phyloP scores from a whole-genome alignment of 2,888 invertebrate species.

The Eupithecia vulgata region DNA sequence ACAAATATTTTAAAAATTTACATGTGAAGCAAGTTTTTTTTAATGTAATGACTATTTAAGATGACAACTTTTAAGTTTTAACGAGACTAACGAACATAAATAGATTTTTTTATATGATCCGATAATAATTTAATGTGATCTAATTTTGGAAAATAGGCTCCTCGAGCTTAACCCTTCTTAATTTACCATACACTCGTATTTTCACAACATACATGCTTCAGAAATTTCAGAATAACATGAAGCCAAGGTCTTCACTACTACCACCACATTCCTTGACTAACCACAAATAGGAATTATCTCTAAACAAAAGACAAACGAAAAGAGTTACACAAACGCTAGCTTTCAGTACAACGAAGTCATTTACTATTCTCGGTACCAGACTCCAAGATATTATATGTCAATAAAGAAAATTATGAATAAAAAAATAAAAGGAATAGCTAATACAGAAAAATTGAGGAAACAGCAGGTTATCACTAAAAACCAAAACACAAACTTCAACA shows the following conservation, averaged over 20 bases:
- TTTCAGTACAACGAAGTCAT: not conserved
- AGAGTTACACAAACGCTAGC: not conserved
- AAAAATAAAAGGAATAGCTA: not conserved
- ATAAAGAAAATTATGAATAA: not conserved
- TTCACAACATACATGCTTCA: conserved; percentile 16
- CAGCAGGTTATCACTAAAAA: not conserved
- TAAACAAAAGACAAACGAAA: conserved; percentile 6
- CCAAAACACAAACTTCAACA: not conserved
- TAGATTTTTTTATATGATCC: too few species aligned
- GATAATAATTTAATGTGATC: too few species aligned
- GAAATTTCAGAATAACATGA: conserved; percentile 12
- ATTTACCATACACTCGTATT: conserved; percentile 20
- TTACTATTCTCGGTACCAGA: not conserved
- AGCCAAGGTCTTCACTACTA: conserved; percentile 21
- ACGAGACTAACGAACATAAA: too few species aligned
- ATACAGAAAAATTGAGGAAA: not conserved
- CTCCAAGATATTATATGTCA: not conserved
- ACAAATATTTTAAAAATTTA: too few species aligned
- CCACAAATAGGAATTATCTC: conserved; percentile 6
- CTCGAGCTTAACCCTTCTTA: not conserved
- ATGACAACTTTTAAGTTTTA: too few species aligned
- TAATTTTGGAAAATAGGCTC: not conserved
- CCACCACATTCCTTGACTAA: conserved; percentile 8
- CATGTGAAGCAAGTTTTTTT: too few species aligned
- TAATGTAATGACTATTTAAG: too few species aligned